Base-by-base conservation (phyloP, 2,888 invertebrate species). In the Geophilus truncorum region DNA sequence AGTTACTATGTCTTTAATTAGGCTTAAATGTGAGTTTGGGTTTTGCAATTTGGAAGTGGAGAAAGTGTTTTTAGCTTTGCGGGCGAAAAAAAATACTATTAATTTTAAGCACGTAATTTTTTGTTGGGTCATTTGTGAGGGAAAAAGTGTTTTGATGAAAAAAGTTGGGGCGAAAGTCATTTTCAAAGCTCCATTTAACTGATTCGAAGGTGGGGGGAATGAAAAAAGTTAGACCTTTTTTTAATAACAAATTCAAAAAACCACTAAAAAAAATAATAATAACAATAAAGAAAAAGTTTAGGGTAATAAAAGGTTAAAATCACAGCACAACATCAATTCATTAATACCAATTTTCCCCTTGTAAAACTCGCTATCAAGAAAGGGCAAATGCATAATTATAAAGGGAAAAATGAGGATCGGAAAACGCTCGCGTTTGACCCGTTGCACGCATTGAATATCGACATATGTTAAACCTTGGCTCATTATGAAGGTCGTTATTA, bases 351-450 rank as follows among this genome's bases (percentile, higher is more conserved):
- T n/a, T n/a, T n/a, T n/a, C n/a, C n/a, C n/a, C n/a, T n/a, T n/a
- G n/a, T n/a, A n/a, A n/a, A n/a, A n/a, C n/a, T n/a, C n/a, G n/a
- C n/a, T n/a, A n/a, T n/a, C n/a, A 25, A 70, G 18, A 7, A 51
- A 70, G 70, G 70, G 70, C 70, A 70, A 70, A 70, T n/a, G 70
- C 23, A 70, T 70, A 28, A 70, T 70, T 70, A 70, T 70, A 70
- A 70, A 18, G 18, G 51, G 51, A 7, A 18, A 51, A 32, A 32
- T n/a, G n/a, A n/a, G n/a, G n/a, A n/a, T 32, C 32, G 32, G 32
- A 32, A 32, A 18, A 3, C 45, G 45, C 45, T 51, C 70, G 70
- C 25, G 12, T 70, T 70, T 70, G 70, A 70, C 70, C 70, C 70
- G 70, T 70, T 70, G 5, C 45, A 45, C 15, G 18, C 45, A 45